Conservation (phyloP, 2,113 vertebrate species). For the Hippopotamus amphibius region DNA sequence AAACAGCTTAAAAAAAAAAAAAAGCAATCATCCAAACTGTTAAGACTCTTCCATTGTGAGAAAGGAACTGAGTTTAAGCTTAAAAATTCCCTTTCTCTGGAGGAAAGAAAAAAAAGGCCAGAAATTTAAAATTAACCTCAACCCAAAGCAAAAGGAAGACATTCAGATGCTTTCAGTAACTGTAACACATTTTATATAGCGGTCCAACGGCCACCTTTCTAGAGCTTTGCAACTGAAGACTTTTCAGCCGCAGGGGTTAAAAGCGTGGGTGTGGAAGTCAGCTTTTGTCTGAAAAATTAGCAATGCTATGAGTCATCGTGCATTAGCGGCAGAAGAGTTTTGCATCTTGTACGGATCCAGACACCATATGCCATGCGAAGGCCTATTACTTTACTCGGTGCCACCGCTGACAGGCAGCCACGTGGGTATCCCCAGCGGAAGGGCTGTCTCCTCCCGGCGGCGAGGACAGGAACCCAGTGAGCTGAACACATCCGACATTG, state of each 20-base stretch:
- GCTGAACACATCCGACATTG: conserved; percentile 96
- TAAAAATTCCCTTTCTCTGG: not conserved
- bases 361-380: conserved; percentile 99
- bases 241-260: conserved; percentile 89
- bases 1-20: not conserved
- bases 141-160: conserved; percentile 65
- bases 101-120: not conserved
- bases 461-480: conserved; percentile 91
- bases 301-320: conserved; percentile 99
- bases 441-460: conserved; percentile 87
- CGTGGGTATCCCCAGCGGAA: conserved; percentile 93
- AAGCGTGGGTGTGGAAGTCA: conserved; percentile 94
- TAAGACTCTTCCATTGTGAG: not conserved
- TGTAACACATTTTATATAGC: conserved; percentile 76
- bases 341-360: conserved; percentile 99
- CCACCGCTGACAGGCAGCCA: conserved; percentile 94
- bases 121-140: conserved; percentile 43
- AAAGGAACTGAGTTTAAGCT: conserved; percentile 40
- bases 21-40: not conserved
- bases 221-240: conserved; percentile 82
- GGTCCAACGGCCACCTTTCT: conserved; percentile 82
- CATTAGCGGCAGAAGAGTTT: conserved; percentile 98
- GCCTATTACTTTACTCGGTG: conserved; percentile 94
- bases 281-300: conserved; percentile 94
- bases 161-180: conserved; percentile 75